Base-by-base conservation (phyloP, 2,113 vertebrate genomes). In the Paedocypris sp. region DNA sequence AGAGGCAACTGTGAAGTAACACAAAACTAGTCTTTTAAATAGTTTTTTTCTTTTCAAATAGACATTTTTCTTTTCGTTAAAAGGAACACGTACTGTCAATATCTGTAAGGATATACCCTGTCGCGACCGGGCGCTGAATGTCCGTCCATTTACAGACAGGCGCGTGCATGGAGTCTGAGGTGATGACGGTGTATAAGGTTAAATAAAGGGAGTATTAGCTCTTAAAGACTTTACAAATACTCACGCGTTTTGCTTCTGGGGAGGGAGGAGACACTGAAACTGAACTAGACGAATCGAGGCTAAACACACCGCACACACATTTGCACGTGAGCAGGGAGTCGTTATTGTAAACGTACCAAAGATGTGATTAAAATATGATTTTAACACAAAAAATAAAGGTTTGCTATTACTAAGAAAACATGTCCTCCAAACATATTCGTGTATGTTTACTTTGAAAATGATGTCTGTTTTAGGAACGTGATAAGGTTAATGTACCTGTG, bases 121-220 rank as follows among this genome's bases (percentile, higher is more conserved):
- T 23, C 42, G 39, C 20, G 48, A 52, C 56, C 64, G 38, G 57
- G 36, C 23, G 64, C 56, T 66, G 28, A 35, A 50, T 38, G 41
- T 36, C 20, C 65, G 58, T 62, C 19, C 58, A 33, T 67, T 52
- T 42, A 54, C 54, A 32, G 22, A 18, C 63, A 26, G 31, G 49
- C 46, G 64, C 38, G 53, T 41, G 59, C 43, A n/a, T n/a, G n/a
- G 51, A 43, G 65, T 54, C 48, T 50, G 23, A 35, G 52, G 50
- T 72, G 38, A 72, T 52, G 50, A 28, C 23, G 23, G 25, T 67
- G 60, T 62, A 67, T 59, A 49, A 51, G 69, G 67, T 74, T 77
- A 74, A 70, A 52, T 61, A 68, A 66, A 35, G 23, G 36, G 33
- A 38, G 32, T 46, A 11, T 29, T 19, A 60, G 60, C 41, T 60